Evolutionary conservation across 2,888 invertebrate genomes (phyloP), one percentile per base, ranked within the genome.

Genomic region (Hecatera dysodea): DNA sequence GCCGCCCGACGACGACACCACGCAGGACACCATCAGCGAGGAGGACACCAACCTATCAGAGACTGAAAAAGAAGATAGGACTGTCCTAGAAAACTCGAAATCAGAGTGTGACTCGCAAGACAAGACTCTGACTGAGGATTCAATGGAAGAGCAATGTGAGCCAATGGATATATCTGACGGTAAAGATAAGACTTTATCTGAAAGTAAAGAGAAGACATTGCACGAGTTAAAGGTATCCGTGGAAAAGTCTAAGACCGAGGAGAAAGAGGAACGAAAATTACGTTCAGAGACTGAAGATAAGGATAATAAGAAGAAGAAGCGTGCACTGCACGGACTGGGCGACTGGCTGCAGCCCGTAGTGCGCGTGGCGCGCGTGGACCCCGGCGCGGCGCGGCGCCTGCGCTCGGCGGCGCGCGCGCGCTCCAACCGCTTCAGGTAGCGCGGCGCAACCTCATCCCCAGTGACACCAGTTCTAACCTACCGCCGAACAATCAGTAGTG

Each of bases 331-430:
- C 46, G 91, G 91, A 15, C 81, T 93, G 60, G 90, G 91, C 72
- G 89, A 88, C 73, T 96, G 96, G 87, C 94, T 97, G 87, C 97
- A 97, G 89, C 97, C 97, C 0, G 97, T 97, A 73, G 97, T 97
- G 82, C 95, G 97, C 17, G 97, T 97, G 81, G 97, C 97, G 88
- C 97, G 97, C 79, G 96, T 97, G 83, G 97, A 97, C 78, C 87
- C 93, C 0, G 79, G 80, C 33, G 90, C 90, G 22, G 90, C 92
- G 44, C 88, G 94, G 0, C 84, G 93, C 0, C 89, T 94, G 74
- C 92, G 94, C 57, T 94, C 94, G 0, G 93, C 93, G 2, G 93
- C 74, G 52, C 88, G 80, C 73, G 88, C 70, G n/a, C 87, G 75
- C 80, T 64, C 56, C 76, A 59, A 52, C 29, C 74, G 72, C 39